These are phyloP conservation scores for Hylaeus volcanicus DNA, from an alignment of 1,140 invertebrate species.

Conservation along the genomic window DNA sequence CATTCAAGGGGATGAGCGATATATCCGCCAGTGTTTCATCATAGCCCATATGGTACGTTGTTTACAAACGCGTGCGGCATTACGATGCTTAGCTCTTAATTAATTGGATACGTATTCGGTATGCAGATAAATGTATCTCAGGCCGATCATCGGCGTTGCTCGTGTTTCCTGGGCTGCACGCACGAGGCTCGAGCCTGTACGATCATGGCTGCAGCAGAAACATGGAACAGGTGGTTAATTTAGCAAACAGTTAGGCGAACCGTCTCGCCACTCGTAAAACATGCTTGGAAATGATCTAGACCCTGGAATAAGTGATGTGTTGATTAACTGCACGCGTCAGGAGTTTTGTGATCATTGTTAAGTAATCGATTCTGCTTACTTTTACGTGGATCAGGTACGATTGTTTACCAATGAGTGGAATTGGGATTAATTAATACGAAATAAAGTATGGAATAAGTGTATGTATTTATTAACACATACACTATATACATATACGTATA, in stretches of 20 bases:
- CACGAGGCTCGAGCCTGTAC: conserved; percentile 24
- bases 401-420: too few relatives aligned
- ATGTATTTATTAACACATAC: too few relatives aligned
- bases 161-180: conserved; percentile 34
- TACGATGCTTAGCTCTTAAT: conserved; percentile 63
- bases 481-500: too few relatives aligned
- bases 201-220: conserved; percentile 23
- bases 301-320: neutral
- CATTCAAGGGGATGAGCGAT: neutral
- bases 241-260: neutral
- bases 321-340: neutral
- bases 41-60: conserved; percentile 51
- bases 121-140: conserved; percentile 61
- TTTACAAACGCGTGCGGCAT: conserved; percentile 59
- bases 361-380: neutral
- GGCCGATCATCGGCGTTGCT: conserved; percentile 4
- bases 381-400: too few relatives aligned
- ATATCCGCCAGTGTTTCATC: conserved; percentile 24
- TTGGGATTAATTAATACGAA: too few relatives aligned
- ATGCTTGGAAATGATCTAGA: neutral
- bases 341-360: neutral
- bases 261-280: neutral
- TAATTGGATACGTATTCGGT: conserved; percentile 56
- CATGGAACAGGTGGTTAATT: conserved; percentile 57
- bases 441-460: too few relatives aligned